These are phyloP conservation scores for Metopolophium dirhodum DNA, from an alignment of 1,140 invertebrate genomes.

Conservation along the genomic window DNA sequence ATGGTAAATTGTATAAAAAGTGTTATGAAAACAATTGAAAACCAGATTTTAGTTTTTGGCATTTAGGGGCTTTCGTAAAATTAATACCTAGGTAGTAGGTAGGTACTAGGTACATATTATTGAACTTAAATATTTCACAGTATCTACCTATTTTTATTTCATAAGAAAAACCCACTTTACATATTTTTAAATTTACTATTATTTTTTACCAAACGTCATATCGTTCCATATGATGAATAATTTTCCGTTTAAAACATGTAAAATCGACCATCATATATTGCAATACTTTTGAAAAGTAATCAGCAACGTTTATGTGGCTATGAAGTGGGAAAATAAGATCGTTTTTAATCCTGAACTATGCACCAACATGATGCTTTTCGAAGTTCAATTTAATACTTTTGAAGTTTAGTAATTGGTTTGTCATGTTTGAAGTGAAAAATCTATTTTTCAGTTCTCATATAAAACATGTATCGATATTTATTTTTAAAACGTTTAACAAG, in stretches of 20 bases:
- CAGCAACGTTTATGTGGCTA: neutral
- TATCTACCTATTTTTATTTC: neutral
- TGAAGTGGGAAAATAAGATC: constrained; percentile 22
- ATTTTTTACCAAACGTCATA: neutral
- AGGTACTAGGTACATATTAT: neutral
- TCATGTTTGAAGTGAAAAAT: neutral
- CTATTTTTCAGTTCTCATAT: neutral
- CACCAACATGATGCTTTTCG: neutral
- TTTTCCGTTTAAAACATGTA: neutral
- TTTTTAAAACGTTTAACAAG: neutral
- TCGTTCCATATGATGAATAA: neutral
- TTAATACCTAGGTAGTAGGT: neutral
- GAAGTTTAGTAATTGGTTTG: constrained; percentile 21
- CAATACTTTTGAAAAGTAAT: constrained; percentile 34
- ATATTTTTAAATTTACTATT: constrained; percentile 23
- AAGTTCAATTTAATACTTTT: constrained; percentile 12
- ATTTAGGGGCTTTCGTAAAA: neutral
- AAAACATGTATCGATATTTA: neutral
- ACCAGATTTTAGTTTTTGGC: neutral
- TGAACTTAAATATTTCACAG: neutral
- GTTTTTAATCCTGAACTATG: neutral
- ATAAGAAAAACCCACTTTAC: neutral
- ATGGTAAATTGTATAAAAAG: too few relatives aligned
- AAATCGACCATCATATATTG: constrained; percentile 18
- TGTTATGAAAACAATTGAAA: neutral